Conservation (phyloP, 2,113 vertebrate genomes). For the Dendropsophus ebraccatus region DNA sequence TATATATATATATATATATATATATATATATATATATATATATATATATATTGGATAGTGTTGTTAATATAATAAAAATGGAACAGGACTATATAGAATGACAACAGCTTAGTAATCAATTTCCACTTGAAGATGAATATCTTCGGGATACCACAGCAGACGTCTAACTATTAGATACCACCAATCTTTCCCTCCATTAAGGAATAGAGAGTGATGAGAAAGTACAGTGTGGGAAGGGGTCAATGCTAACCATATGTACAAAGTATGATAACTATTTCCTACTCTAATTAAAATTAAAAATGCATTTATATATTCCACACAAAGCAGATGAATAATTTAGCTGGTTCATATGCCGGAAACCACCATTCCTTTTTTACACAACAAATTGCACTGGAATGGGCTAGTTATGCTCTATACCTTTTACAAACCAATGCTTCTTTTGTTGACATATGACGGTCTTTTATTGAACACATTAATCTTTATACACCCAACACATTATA, state of each 20-base stretch:
- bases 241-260: constrained; percentile 39
- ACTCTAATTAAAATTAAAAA: constrained; percentile 55
- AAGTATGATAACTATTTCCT: constrained; percentile 52
- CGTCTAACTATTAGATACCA: constrained; percentile 37
- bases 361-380: constrained; percentile 25
- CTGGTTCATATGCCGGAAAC: constrained; percentile 34
- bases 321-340: constrained; percentile 47
- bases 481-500: constrained; percentile 30
- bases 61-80: constrained; percentile 15
- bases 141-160: constrained; percentile 32
- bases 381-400: constrained; percentile 23
- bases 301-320: constrained; percentile 47
- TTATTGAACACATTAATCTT: constrained; percentile 47
- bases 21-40: too few species aligned
- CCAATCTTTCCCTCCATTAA: constrained; percentile 48
- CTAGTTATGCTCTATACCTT: not conserved
- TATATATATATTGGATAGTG: not conserved
- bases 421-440: not conserved
- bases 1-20: too few species aligned
- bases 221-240: constrained; percentile 32
- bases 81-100: not conserved
- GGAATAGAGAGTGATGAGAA: constrained; percentile 34
- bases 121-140: constrained; percentile 24
- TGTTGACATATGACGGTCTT: constrained; percentile 47
- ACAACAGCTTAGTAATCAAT: constrained; percentile 24